These are phyloP conservation scores for Platalea minor DNA, from an alignment of 2,797 vertebrate species.

Conservation along the genomic window DNA sequence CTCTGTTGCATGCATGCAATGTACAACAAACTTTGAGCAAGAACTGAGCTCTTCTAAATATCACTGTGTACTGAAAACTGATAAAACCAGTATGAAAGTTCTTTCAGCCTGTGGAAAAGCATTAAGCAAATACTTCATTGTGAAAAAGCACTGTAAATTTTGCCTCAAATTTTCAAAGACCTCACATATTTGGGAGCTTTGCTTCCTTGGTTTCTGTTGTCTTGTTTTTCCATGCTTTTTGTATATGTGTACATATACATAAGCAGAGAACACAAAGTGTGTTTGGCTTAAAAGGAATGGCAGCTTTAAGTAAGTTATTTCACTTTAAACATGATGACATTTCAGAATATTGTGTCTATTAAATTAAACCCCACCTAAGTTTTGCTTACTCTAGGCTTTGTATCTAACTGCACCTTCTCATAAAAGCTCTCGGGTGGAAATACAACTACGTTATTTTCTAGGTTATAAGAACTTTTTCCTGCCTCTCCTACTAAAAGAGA, in stretches of 20 bases:
- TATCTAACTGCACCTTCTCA: not conserved
- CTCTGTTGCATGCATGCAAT: not conserved
- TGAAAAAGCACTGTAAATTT: not conserved
- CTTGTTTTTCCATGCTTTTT: not conserved
- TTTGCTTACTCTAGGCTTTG: not conserved
- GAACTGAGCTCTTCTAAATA: not conserved
- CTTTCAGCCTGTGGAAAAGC: not conserved
- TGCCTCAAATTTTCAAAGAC: not conserved
- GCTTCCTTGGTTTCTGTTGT: not conserved
- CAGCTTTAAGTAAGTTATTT: not conserved
- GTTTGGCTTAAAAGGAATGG: not conserved
- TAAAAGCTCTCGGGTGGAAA: slow-evolving; percentile 4
- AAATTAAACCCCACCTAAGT: not conserved
- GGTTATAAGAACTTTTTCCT: not conserved
- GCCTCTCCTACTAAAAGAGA: not conserved
- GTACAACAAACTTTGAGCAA: not conserved
- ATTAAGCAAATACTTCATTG: not conserved
- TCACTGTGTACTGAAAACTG: not conserved
- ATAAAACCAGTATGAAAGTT: not conserved
- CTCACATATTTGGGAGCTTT: not conserved
- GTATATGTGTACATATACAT: too few species aligned
- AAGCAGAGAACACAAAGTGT: not conserved
- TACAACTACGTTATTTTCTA: not conserved
- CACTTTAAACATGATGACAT: not conserved
- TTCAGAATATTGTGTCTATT: not conserved